Conservation (phyloP, 2,113 vertebrate genomes). For the Laterallus jamaicensis region DNA sequence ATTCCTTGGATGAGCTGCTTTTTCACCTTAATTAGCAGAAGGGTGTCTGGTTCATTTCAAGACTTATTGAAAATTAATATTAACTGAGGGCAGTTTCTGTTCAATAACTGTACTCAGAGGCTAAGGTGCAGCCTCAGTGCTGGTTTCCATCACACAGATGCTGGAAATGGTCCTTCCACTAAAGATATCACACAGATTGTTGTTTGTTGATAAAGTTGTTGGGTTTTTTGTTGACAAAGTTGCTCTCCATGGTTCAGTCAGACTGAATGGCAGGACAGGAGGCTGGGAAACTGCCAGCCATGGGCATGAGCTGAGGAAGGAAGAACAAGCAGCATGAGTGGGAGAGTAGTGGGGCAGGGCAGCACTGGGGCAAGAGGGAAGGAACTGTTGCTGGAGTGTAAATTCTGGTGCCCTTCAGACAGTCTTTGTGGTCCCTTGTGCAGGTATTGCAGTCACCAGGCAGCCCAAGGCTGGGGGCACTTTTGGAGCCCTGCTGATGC, state of each 20-base stretch:
- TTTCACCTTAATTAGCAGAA: background rate
- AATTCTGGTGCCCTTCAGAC: background rate
- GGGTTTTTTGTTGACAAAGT: background rate
- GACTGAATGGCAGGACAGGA: background rate
- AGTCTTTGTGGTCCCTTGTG: background rate
- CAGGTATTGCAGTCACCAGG: background rate
- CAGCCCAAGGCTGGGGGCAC: background rate
- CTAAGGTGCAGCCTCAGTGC: background rate
- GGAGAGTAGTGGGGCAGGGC: background rate
- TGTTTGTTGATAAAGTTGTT: background rate
- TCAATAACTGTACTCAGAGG: background rate
- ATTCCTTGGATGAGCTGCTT: background rate
- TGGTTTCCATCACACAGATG: background rate
- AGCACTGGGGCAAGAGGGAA: background rate
- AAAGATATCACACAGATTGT: background rate
- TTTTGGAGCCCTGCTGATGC: background rate
- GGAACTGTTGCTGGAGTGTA: background rate
- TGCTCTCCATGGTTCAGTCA: background rate
- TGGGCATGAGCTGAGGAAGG: background rate
- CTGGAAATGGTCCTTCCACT: background rate
- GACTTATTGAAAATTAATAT: background rate
- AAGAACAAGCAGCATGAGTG: background rate
- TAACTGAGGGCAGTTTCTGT: background rate
- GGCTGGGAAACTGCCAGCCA: background rate
- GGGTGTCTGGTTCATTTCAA: background rate